phyloP scores from a whole-genome alignment of 2,888 invertebrate species.

The Uropetala carovei region DNA sequence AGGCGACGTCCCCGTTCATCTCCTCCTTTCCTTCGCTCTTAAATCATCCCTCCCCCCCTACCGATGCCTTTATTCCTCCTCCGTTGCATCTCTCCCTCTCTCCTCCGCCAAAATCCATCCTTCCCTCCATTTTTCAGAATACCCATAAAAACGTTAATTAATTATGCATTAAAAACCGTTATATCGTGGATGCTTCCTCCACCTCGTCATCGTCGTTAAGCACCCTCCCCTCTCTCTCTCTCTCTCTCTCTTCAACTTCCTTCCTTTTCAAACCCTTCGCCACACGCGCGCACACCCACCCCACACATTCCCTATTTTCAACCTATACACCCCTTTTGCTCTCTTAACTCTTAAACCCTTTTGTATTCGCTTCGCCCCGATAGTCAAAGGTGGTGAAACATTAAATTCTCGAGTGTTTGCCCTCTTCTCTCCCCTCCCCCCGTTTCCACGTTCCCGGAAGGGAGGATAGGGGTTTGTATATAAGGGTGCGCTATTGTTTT shows the following conservation, averaged over 20 bases:
- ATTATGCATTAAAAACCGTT: slow-evolving; percentile 47
- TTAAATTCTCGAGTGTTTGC: slow-evolving; percentile 15
- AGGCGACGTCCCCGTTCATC: neutral
- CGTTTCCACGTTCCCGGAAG: neutral
- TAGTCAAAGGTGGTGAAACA: slow-evolving; percentile 13
- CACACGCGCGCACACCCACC: too few species aligned
- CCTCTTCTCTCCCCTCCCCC: neutral
- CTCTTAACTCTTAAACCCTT: neutral
- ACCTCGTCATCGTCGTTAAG: neutral
- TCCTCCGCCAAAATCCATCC: neutral
- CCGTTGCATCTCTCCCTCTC: neutral
- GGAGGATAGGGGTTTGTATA: neutral
- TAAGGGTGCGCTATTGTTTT: neutral
- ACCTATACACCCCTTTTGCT: too few species aligned
- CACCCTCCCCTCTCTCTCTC: neutral
- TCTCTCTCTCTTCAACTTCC: neutral
- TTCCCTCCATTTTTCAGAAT: neutral
- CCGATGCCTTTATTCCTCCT: neutral
- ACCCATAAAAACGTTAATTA: slow-evolving; percentile 41
- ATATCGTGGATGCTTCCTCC: neutral
- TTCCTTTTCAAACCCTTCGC: neutral
- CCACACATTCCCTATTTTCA: too few species aligned
- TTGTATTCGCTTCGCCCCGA: neutral
- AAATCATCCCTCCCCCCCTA: neutral
- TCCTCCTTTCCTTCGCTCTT: neutral